Conservation (phyloP, 2,888 invertebrate species). For the Luperina nickerlii region DNA sequence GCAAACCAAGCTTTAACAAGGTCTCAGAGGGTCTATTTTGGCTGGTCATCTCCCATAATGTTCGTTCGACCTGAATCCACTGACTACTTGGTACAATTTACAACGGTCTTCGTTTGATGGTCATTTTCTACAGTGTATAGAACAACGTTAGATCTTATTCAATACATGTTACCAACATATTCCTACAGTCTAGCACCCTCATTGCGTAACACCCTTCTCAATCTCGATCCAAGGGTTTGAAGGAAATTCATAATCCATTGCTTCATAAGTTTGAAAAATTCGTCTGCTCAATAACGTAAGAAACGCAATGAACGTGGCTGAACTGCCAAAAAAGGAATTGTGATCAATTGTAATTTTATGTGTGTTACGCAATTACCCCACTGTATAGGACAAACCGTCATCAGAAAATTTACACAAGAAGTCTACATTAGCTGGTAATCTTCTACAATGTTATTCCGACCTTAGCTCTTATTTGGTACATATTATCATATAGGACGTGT, state of each 20-base stretch:
- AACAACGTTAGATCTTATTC: background rate
- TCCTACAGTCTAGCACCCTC: background rate
- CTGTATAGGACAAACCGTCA: background rate
- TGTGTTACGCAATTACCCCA: background rate
- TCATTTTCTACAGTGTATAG: background rate
- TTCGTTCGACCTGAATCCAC: background rate
- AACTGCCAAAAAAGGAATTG: background rate
- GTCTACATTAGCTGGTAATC: background rate
- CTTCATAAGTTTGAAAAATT: background rate
- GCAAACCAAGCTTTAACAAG: background rate
- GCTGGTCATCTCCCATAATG: too few relatives aligned
- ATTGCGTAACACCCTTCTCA: background rate
- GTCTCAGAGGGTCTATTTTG: background rate
- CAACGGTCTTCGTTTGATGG: background rate
- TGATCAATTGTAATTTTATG: background rate
- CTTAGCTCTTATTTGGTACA: background rate
- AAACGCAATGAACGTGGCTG: background rate
- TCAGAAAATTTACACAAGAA: background rate
- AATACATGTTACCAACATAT: background rate
- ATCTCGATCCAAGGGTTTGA: background rate
- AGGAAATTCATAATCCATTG: background rate
- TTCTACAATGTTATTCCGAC: background rate
- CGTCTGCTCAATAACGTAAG: background rate
- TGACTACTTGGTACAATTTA: background rate
- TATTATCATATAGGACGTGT: background rate